phyloP scores from a whole-genome alignment of 2,888 invertebrate species.

The Escarpia spicata region DNA sequence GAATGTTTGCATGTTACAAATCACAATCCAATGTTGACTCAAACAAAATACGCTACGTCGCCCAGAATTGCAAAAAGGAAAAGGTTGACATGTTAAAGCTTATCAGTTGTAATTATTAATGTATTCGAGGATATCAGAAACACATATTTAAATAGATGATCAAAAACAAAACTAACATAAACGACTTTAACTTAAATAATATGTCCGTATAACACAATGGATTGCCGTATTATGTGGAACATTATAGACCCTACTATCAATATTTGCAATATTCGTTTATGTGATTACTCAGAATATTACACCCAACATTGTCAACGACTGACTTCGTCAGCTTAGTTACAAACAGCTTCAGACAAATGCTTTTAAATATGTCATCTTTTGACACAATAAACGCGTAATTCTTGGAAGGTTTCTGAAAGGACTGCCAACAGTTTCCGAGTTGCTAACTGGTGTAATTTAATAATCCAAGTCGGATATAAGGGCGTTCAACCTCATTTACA shows the following conservation, averaged over 20 bases:
- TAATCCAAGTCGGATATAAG: not conserved
- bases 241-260: not conserved
- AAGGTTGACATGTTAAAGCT: not conserved
- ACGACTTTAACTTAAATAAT: not conserved
- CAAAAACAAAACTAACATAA: too few species aligned
- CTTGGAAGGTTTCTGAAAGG: not conserved
- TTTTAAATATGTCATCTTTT: not conserved
- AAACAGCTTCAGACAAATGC: not conserved
- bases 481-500: not conserved
- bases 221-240: not conserved
- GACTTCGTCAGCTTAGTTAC: not conserved
- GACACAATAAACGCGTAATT: not conserved
- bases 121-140: not conserved
- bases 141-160: not conserved
- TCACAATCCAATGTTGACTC: too few species aligned
- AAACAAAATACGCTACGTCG: too few species aligned
- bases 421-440: not conserved
- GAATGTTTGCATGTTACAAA: too few species aligned
- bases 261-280: not conserved
- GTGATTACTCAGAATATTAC: not conserved
- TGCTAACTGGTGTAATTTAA: not conserved
- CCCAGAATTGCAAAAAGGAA: too few species aligned
- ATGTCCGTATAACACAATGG: not conserved
- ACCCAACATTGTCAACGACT: not conserved
- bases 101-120: not conserved